phyloP scores from a whole-genome alignment of 2,113 vertebrate species.

The Eulacestoma nigropectus region DNA sequence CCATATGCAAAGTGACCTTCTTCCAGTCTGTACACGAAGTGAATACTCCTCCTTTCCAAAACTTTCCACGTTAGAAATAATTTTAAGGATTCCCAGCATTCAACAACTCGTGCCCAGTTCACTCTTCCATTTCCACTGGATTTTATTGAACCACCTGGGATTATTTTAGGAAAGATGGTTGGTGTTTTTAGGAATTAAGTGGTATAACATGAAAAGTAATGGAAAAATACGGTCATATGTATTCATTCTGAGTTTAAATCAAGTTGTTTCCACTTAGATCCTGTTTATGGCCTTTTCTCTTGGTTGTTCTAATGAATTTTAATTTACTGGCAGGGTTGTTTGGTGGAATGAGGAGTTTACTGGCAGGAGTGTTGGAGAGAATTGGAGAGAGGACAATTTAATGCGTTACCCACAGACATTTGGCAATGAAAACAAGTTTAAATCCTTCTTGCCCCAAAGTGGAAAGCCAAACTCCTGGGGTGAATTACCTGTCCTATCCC shows the following conservation, averaged over 20 bases:
- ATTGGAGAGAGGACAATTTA: neutral
- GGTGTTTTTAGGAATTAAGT: neutral
- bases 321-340: neutral
- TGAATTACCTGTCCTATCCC: neutral
- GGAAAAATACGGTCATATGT: neutral
- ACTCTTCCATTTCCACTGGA: neutral
- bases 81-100: neutral
- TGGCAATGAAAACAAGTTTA: neutral
- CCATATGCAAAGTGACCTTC: neutral
- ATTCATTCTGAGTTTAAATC: neutral
- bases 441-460: neutral
- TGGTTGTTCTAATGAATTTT: neutral
- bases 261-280: neutral
- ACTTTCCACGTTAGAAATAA: neutral
- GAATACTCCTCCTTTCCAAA: neutral
- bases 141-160: conserved; percentile 5
- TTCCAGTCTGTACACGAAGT: neutral
- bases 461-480: neutral
- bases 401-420: neutral
- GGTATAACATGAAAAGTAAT: neutral
- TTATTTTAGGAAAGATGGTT: neutral
- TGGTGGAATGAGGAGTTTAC: neutral
- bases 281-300: neutral
- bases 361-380: neutral
- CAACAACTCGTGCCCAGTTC: neutral